phyloP scores from a whole-genome alignment of 2,113 vertebrate genomes.

The Pollimyrus isidori region DNA sequence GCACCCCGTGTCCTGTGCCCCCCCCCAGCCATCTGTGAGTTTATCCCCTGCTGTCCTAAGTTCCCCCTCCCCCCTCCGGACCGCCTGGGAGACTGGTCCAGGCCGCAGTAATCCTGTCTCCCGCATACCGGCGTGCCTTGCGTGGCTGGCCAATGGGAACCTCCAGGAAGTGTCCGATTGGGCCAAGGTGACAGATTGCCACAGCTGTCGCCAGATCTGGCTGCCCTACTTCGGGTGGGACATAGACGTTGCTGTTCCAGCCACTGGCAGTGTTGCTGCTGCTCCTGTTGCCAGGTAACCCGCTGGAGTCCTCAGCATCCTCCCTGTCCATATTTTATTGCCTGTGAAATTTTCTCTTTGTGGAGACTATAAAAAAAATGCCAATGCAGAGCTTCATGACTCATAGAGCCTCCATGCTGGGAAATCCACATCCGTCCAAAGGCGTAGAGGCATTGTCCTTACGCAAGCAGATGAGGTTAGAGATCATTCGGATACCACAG shows the following conservation, averaged over 20 bases:
- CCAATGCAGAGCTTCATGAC: not conserved
- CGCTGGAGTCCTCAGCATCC: not conserved
- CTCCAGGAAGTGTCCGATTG: not conserved
- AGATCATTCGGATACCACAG: conserved; percentile 48
- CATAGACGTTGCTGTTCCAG: not conserved
- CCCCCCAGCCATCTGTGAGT: not conserved
- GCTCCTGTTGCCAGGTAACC: not conserved
- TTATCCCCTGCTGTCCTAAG: not conserved
- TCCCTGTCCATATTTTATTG: not conserved
- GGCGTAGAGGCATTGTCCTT: conserved; percentile 44
- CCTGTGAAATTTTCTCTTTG: not conserved
- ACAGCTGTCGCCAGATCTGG: not conserved
- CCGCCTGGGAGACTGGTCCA: not conserved
- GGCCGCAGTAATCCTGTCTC: not conserved
- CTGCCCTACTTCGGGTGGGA: not conserved
- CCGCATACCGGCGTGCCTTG: not conserved
- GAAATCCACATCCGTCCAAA: conserved; percentile 47
- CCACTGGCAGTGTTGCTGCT: not conserved
- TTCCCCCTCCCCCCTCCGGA: not conserved
- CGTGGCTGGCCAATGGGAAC: not conserved
- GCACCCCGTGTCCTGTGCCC: not conserved
- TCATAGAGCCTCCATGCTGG: conserved; percentile 27
- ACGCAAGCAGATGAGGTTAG: conserved; percentile 38
- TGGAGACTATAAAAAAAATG: not conserved
- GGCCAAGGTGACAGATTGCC: not conserved